phyloP scores from a whole-genome alignment of 2,888 invertebrate genomes.

The Eudasyphora cyanicolor region DNA sequence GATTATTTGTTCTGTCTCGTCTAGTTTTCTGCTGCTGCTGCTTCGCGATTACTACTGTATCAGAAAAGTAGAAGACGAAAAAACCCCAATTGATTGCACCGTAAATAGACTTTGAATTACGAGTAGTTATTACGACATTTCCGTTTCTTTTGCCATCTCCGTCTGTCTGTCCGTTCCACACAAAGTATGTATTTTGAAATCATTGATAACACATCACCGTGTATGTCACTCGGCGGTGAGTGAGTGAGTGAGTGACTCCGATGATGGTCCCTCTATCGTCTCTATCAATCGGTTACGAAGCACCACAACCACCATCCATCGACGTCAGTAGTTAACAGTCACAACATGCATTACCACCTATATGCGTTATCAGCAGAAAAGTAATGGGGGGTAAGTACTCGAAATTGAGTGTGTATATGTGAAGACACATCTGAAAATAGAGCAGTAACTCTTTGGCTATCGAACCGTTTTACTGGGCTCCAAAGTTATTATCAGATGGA shows the following conservation, averaged over 20 bases:
- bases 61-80: too few relatives aligned
- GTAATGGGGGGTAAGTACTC: too few relatives aligned
- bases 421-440: too few relatives aligned
- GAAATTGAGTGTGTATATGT: too few relatives aligned
- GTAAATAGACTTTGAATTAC: constrained; percentile 2
- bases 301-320: neutral
- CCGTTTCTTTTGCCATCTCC: neutral
- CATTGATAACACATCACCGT: constrained; percentile 11
- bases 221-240: too few relatives aligned
- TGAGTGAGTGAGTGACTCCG: too few relatives aligned
- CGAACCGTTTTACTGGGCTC: neutral
- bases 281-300: neutral
- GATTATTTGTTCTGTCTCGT: neutral
- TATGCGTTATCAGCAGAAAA: neutral
- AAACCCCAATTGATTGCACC: constrained; percentile 15
- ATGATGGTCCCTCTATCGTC: neutral
- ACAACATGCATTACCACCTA: neutral
- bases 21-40: neutral
- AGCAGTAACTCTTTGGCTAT: neutral
- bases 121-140: constrained; percentile 6
- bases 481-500: neutral
- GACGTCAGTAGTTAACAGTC: neutral
- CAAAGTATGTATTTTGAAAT: neutral
- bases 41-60: neutral
- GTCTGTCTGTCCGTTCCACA: neutral